Conservation (phyloP, 2,888 invertebrate genomes). For the Branchellion lobata region DNA sequence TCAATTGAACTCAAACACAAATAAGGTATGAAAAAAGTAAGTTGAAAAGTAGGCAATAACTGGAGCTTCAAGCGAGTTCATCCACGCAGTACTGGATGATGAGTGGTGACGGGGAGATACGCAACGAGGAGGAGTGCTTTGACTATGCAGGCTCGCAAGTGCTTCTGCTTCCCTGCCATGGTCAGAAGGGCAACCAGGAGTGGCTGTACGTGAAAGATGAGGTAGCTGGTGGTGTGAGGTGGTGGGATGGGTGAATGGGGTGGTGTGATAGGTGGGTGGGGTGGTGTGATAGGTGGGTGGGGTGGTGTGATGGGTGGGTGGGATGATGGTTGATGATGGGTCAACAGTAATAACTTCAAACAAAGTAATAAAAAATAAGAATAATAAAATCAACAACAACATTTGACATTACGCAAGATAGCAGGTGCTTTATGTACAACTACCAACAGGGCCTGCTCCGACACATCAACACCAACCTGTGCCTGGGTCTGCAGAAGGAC, state of each 20-base stretch:
- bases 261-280: too few relatives aligned
- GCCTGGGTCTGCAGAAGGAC: constrained; percentile 29
- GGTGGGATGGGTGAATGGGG: too few relatives aligned
- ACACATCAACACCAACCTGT: constrained; percentile 19
- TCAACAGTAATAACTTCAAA: too few relatives aligned
- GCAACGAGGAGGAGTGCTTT: constrained; percentile 61
- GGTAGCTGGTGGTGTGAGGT: background rate
- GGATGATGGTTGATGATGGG: too few relatives aligned
- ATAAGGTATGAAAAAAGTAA: too few relatives aligned
- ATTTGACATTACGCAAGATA: too few relatives aligned
- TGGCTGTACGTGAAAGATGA: constrained; percentile 56
- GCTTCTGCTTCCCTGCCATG: constrained; percentile 63
- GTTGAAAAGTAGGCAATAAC: background rate
- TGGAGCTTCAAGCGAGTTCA: background rate
- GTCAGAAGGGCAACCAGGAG: constrained; percentile 65
- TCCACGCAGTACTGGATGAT: constrained; percentile 59
- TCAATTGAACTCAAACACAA: too few relatives aligned
- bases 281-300: too few relatives aligned
- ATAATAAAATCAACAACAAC: too few relatives aligned
- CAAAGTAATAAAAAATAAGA: too few relatives aligned
- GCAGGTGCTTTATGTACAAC: too few relatives aligned
- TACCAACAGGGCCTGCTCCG: constrained; percentile 28
- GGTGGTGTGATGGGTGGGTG: too few relatives aligned
- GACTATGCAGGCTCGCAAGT: constrained; percentile 57
- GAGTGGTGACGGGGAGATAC: constrained; percentile 59